Percentiles rank a stretch among this genome's conserved stretches.
Evolutionary conservation across 2,113 vertebrate genomes (phyloP).

Genomic region (Labeo catla): DNA sequence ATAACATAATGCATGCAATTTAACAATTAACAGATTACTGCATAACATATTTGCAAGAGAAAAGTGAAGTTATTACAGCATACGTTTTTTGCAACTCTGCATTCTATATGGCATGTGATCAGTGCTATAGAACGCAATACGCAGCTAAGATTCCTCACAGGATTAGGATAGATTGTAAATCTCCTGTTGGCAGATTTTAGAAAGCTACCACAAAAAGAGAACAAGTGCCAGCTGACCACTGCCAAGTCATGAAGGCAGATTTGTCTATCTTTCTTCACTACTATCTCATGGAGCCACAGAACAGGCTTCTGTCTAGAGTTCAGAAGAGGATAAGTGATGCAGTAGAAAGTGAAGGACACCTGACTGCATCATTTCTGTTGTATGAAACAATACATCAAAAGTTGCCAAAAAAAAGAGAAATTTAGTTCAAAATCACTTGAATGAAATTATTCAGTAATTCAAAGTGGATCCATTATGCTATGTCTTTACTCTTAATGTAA

Average conservation of each 20-base stretch:
- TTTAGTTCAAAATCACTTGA: not conserved
- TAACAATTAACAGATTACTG: not conserved
- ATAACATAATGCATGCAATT: not conserved
- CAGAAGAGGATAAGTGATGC: not conserved
- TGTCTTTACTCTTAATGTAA: not conserved
- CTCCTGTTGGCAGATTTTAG: slow-evolving; percentile 65
- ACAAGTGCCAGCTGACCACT: slow-evolving; percentile 54
- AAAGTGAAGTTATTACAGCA: not conserved
- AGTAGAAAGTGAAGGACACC: not conserved
- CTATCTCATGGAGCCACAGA: slow-evolving; percentile 12
- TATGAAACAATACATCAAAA: not conserved
- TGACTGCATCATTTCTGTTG: not conserved
- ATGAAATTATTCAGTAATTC: not conserved
- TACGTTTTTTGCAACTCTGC: not conserved
- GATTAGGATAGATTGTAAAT: slow-evolving; percentile 71
- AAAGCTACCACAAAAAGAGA: slow-evolving; percentile 62
- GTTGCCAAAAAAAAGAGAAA: not conserved
- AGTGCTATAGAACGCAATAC: slow-evolving; percentile 25
- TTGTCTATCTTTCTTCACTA: slow-evolving; percentile 62
- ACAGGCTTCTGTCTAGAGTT: not conserved
- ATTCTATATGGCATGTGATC: not conserved
- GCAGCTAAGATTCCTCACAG: slow-evolving; percentile 67
- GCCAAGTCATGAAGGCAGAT: slow-evolving; percentile 68
- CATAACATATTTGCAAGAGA: not conserved
- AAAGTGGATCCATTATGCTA: not conserved